These are phyloP conservation scores for Piliocolobus tephrosceles DNA, from an alignment of 2,113 vertebrate genomes.

Conservation along the genomic window DNA sequence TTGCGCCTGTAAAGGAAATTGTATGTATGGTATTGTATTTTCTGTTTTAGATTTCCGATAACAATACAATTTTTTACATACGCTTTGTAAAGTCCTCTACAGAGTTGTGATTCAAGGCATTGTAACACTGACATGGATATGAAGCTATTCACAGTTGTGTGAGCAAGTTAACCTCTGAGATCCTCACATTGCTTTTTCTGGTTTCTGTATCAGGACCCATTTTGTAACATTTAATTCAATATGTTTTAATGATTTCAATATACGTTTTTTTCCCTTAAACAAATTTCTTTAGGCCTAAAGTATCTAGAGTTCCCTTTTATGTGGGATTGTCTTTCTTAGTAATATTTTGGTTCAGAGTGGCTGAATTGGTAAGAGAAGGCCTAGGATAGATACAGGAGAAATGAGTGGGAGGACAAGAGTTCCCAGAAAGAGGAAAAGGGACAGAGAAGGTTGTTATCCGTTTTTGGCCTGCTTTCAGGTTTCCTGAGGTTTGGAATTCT, in stretches of 20 bases:
- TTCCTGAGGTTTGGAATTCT: neutral
- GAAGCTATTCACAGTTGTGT: neutral
- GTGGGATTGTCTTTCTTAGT: neutral
- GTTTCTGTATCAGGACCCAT: neutral
- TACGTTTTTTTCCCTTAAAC: neutral
- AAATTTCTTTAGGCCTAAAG: neutral
- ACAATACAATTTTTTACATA: neutral
- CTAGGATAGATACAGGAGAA: neutral
- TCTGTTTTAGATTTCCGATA: neutral
- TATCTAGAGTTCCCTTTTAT: neutral
- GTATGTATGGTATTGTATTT: neutral
- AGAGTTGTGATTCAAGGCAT: neutral
- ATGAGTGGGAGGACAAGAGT: neutral
- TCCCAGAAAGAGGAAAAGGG: neutral
- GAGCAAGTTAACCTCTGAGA: neutral
- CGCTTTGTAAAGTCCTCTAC: neutral
- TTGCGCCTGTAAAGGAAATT: neutral
- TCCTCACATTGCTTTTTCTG: neutral
- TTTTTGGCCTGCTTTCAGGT: neutral
- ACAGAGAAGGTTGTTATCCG: neutral
- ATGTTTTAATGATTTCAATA: neutral
- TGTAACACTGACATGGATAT: neutral
- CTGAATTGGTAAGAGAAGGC: neutral
- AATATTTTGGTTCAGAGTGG: neutral
- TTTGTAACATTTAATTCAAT: neutral